Evolutionary conservation across 2,797 vertebrate genomes (phyloP).

Genomic region (Poecilia wingei): DNA sequence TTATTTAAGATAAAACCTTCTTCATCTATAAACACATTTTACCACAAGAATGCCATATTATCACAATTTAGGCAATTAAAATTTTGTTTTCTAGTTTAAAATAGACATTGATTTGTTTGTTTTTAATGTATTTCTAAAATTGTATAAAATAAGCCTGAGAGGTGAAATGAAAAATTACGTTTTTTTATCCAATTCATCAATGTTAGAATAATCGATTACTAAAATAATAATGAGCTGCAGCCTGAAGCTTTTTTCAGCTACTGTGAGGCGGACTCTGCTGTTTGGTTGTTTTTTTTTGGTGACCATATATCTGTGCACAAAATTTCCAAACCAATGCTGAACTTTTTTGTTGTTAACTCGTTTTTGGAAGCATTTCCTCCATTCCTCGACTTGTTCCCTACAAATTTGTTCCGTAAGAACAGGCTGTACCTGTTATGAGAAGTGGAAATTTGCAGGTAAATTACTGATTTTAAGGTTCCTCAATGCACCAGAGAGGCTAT

Average conservation of each 20-base stretch:
- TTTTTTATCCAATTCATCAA: too few relatives aligned
- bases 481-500: conserved; percentile 26
- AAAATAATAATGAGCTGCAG: background rate
- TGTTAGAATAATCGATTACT: too few relatives aligned
- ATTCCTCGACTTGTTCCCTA: background rate
- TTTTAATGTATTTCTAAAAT: too few relatives aligned
- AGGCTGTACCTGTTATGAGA: conserved; percentile 53
- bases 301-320: conserved; percentile 12
- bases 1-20: too few relatives aligned
- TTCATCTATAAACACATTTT: too few relatives aligned
- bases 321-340: conserved; percentile 9
- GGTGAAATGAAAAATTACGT: too few relatives aligned
- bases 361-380: conserved; percentile 10
- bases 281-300: background rate
- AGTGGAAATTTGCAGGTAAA: conserved; percentile 60
- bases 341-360: background rate
- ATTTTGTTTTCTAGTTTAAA: too few relatives aligned
- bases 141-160: too few relatives aligned
- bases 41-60: too few relatives aligned
- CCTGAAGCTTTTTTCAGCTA: background rate
- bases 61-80: too few relatives aligned
- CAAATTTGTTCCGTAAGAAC: conserved; percentile 36
- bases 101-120: too few relatives aligned
- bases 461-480: conserved; percentile 13
- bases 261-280: conserved; percentile 13